Evolutionary conservation across 1,140 invertebrate species (phyloP).

Genomic region (Cepaea nemoralis): DNA sequence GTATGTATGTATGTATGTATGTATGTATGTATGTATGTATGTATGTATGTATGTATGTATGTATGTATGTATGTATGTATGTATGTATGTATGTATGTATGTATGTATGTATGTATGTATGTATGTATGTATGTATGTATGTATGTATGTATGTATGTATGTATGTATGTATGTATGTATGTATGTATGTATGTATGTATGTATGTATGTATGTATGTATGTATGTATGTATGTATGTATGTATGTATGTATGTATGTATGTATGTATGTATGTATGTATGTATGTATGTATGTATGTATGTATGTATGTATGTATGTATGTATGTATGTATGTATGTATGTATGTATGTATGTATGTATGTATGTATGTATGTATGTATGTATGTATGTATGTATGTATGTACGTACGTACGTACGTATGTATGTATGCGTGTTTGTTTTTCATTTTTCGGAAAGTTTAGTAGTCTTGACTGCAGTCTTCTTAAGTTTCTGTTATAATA

Average conservation of each 20-base stretch:
- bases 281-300: constrained; percentile 31
- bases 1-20: no score
- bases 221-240: constrained; percentile 37
- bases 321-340: constrained; percentile 35
- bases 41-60: constrained; percentile 31
- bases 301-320: constrained; percentile 23
- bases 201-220: constrained; percentile 31
- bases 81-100: constrained; percentile 33
- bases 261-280: neutral
- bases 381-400: constrained; percentile 15
- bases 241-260: constrained; percentile 32
- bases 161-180: constrained; percentile 23
- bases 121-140: constrained; percentile 19
- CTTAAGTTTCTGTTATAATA: no score
- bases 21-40: constrained; percentile 28
- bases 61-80: constrained; percentile 26
- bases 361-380: constrained; percentile 26
- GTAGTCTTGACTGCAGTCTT: no score
- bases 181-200: constrained; percentile 31
- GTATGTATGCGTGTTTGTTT: constrained; percentile 17
- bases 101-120: constrained; percentile 16
- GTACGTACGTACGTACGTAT: constrained; percentile 16
- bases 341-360: constrained; percentile 38
- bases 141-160: neutral
- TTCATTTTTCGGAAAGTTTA: no score